Percentiles rank a stretch among this genome's conserved stretches.
These are phyloP conservation scores for Pyxicephalus adspersus DNA, from an alignment of 2,113 vertebrate species.

Conservation along the genomic window DNA sequence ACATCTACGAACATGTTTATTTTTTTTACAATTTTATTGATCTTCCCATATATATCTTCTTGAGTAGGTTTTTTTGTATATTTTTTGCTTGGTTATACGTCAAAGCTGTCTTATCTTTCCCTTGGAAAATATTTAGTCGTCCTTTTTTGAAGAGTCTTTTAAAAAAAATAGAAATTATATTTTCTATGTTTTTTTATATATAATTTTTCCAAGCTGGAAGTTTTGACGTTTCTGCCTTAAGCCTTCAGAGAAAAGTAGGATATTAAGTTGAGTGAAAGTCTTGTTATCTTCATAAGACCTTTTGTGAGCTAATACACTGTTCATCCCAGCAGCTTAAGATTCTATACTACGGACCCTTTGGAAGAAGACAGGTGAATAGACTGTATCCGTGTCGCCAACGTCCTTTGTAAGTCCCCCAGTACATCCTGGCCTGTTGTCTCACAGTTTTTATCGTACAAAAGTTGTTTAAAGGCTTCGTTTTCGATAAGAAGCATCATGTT, in stretches of 20 bases:
- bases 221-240: slow-evolving; percentile 60
- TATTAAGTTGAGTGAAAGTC: slow-evolving; percentile 51
- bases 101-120: slow-evolving; percentile 57
- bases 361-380: slow-evolving; percentile 98
- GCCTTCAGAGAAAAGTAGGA: slow-evolving; percentile 59
- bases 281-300: slow-evolving; percentile 60
- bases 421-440: slow-evolving; percentile 85
- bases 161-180: slow-evolving; percentile 31
- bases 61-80: slow-evolving; percentile 47
- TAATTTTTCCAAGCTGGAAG: slow-evolving; percentile 32
- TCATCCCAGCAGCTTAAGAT: slow-evolving; percentile 30
- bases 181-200: slow-evolving; percentile 56
- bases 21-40: neutral
- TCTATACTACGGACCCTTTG: slow-evolving; percentile 95
- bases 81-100: slow-evolving; percentile 54
- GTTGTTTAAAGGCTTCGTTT: slow-evolving; percentile 94
- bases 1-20: slow-evolving; percentile 32
- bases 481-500: slow-evolving; percentile 98
- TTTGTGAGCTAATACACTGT: slow-evolving; percentile 59
- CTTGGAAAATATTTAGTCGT: slow-evolving; percentile 27
- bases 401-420: slow-evolving; percentile 92
- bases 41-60: slow-evolving; percentile 13
- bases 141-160: slow-evolving; percentile 40
- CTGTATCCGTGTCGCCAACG: slow-evolving; percentile 89
- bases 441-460: slow-evolving; percentile 87